Percentiles rank a stretch among this genome's conserved stretches.
Conservation (phyloP, 2,888 invertebrate species). For the Perizoma affinitatum region DNA sequence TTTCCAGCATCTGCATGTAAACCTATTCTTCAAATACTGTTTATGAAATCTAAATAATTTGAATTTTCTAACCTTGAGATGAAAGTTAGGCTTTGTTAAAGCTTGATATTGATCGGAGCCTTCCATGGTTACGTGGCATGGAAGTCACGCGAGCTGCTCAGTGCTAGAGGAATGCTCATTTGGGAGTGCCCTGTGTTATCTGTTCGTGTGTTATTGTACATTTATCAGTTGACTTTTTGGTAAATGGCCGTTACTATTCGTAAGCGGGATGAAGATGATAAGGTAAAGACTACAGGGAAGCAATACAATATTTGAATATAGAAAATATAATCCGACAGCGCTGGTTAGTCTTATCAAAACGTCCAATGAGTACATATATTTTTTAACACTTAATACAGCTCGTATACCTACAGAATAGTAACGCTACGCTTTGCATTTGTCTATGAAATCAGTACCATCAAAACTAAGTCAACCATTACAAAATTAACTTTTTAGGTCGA, state of each 20-base stretch:
- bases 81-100: slow-evolving; percentile 51
- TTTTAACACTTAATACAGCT: neutral
- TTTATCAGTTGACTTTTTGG: slow-evolving; percentile 21
- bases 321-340: too few species aligned
- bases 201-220: slow-evolving; percentile 34
- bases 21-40: slow-evolving; percentile 1
- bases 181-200: slow-evolving; percentile 52
- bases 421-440: too few species aligned
- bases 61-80: slow-evolving; percentile 53
- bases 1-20: too few species aligned
- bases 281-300: slow-evolving; percentile 41
- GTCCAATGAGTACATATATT: neutral
- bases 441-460: slow-evolving; percentile 4
- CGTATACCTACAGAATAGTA: too few species aligned
- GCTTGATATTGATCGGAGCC: slow-evolving; percentile 61
- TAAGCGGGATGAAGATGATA: slow-evolving; percentile 41
- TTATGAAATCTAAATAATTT: slow-evolving; percentile 10
- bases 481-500: slow-evolving; percentile 14
- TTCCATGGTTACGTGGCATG: slow-evolving; percentile 55
- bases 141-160: slow-evolving; percentile 68
- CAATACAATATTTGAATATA: neutral
- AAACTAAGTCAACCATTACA: slow-evolving; percentile 11
- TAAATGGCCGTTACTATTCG: slow-evolving; percentile 50
- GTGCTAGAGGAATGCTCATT: slow-evolving; percentile 53
- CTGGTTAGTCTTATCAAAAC: neutral